Percentiles rank a stretch among this genome's conserved stretches.
phyloP scores from a whole-genome alignment of 2,888 invertebrate species.

The Nymphalis polychloros region DNA sequence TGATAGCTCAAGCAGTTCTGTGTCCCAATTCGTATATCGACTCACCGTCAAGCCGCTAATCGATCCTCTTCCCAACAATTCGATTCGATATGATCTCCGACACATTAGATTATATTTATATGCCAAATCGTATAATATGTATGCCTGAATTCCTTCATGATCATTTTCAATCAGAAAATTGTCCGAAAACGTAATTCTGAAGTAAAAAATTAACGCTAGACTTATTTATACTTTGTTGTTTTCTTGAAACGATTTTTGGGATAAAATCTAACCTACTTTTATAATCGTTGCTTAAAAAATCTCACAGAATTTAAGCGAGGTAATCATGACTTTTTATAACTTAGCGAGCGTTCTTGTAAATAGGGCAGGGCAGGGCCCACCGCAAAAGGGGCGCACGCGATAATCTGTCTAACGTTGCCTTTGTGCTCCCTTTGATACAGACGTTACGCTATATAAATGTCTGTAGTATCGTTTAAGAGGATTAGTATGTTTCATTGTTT shows the following conservation, averaged over 20 bases:
- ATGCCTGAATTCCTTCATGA: too few species aligned
- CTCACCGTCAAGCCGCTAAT: too few species aligned
- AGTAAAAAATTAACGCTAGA: background rate
- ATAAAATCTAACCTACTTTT: background rate
- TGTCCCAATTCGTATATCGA: too few species aligned
- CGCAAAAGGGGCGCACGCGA: constrained; percentile 28
- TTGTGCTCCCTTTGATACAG: constrained; percentile 16
- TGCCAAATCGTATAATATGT: too few species aligned
- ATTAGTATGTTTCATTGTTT: constrained; percentile 4
- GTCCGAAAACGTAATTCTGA: too few species aligned
- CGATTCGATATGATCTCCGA: too few species aligned
- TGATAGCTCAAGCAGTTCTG: too few species aligned
- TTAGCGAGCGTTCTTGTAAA: constrained; percentile 24
- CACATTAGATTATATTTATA: too few species aligned
- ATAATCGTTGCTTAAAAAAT: constrained; percentile 1
- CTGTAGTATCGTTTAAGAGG: constrained; percentile 3
- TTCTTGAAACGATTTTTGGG: background rate
- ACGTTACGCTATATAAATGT: constrained; percentile 20
- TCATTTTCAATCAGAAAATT: too few species aligned
- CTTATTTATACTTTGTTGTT: background rate
- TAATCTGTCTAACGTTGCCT: constrained; percentile 30
- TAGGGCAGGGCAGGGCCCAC: constrained; percentile 28
- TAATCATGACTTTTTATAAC: constrained; percentile 22
- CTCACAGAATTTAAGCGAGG: background rate
- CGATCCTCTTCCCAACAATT: too few species aligned